Evolutionary conservation across 53 echinoderm and acorn worm genomes (phyloP), one percentile per base, ranked within the genome.

Genomic region (Temnopleurus reevesii): DNA sequence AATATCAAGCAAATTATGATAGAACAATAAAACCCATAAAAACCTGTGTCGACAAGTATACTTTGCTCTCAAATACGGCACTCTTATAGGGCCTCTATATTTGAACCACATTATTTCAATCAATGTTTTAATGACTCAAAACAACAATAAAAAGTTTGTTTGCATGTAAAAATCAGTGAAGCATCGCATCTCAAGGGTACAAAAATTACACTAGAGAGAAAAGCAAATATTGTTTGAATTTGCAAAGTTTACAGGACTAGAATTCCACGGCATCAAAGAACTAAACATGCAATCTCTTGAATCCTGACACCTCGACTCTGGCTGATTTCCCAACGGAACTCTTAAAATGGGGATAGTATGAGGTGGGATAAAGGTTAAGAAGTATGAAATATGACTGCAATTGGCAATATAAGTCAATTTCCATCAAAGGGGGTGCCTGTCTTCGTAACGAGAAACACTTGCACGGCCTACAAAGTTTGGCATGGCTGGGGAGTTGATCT

Each of bases 401-500:
- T 51, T 28, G 80, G 47, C 80, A 80, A 80, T 80, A 29, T 27
- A 80, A 80, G 80, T 80, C 80, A 80, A 49, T 4, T 30, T 47
- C 43, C 46, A 80, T 80, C 80, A 49, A 23, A 7, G 17, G 2
- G 3, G 31, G 47, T 31, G 15, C 46, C 46, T 0, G 51, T 49
- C 80, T 80, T 49, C 1, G 17, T 51, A 80, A 49, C 27, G 2
- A 46, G 80, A 31, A 80, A 80, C 80, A 80, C 28, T 13, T 24
- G 17, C 26, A 27, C 10, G 21, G 4, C 80, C 51, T 80, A 27
- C 28, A 51, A 0, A 38, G 43, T 8, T 71, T 71, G 41, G 71
- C 41, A 38, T n/a, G n/a, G n/a, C n/a, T n/a, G n/a, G n/a, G n/a
- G n/a, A n/a, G n/a, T n/a, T n/a, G n/a, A n/a, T n/a, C n/a, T n/a